Evolutionary conservation across 2,113 vertebrate genomes (phyloP).

Genomic region (Clarias macrocephalus): DNA sequence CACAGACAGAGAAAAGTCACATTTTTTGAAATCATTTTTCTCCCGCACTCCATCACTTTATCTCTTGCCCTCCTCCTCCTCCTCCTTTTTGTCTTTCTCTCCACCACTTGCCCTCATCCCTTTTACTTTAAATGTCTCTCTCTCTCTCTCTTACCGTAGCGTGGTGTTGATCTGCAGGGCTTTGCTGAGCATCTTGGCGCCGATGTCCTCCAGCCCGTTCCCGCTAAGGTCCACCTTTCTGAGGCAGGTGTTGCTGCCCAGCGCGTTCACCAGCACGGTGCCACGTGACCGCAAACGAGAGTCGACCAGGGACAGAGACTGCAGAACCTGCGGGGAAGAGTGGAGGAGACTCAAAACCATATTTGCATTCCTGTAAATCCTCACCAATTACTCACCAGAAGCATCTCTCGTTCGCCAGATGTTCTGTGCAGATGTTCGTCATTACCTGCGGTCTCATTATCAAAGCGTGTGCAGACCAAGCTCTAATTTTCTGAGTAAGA

Average conservation of each 20-base stretch:
- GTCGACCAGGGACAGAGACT: constrained; percentile 84
- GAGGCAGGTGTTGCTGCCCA: constrained; percentile 86
- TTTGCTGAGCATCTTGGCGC: constrained; percentile 91
- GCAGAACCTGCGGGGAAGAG: constrained; percentile 74
- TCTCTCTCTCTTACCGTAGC: constrained; percentile 77
- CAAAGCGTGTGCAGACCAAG: neutral
- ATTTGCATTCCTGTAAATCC: neutral
- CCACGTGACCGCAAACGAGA: constrained; percentile 85
- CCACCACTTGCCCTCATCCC: constrained; percentile 55
- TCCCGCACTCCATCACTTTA: neutral
- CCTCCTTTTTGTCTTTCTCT: constrained; percentile 63
- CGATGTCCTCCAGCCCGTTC: constrained; percentile 85
- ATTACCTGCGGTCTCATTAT: neutral
- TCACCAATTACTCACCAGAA: neutral
- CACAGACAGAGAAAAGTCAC: constrained; percentile 29
- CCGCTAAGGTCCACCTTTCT: constrained; percentile 87
- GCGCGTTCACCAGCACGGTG: constrained; percentile 84
- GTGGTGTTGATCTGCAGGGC: constrained; percentile 90
- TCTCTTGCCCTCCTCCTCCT: constrained; percentile 11
- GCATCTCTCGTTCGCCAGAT: neutral
- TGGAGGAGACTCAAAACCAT: neutral
- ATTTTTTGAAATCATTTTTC: neutral
- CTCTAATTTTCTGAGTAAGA: neutral
- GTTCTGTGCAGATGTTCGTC: constrained; percentile 11
- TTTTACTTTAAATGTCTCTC: neutral